A percentile compares a stretch with the other conserved stretches of the same genome.
phyloP scores from a whole-genome alignment of 1,140 invertebrate species.

The Idris sp. region DNA sequence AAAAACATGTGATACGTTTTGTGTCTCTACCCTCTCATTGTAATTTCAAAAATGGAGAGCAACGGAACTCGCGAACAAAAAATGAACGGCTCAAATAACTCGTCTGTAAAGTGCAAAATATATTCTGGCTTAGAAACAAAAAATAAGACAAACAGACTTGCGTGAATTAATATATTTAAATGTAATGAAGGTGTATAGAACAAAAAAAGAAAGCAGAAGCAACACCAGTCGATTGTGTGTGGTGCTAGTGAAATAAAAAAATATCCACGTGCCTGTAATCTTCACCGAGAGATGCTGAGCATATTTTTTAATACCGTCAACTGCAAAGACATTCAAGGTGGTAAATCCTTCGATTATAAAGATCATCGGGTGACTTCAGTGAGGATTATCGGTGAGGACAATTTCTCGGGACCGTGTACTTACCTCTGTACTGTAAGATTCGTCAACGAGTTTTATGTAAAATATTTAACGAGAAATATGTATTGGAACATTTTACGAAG shows the following conservation, averaged over 20 bases:
- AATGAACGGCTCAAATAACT: conserved; percentile 50
- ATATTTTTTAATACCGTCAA: conserved; percentile 57
- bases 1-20: conserved; percentile 61
- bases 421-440: conserved; percentile 52
- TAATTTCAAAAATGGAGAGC: conserved; percentile 48
- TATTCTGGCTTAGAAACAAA: conserved; percentile 41
- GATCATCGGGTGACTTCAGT: conserved; percentile 43
- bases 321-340: conserved; percentile 35
- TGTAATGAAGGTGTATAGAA: conserved; percentile 42
- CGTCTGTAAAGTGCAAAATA: conserved; percentile 53
- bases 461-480: conserved; percentile 48
- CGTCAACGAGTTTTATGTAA: conserved; percentile 45
- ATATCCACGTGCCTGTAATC: conserved; percentile 51
- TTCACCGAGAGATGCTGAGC: conserved; percentile 47
- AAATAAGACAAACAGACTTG: conserved; percentile 35
- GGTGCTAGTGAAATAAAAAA: conserved; percentile 42
- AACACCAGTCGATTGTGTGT: conserved; percentile 27
- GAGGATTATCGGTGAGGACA: conserved; percentile 55
- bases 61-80: conserved; percentile 32
- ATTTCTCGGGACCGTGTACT: conserved; percentile 41
- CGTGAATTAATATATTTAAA: conserved; percentile 56
- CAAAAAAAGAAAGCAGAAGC: conserved; percentile 7
- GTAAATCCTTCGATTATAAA: conserved; percentile 14
- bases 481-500: conserved; percentile 15
- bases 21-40: conserved; percentile 37